Conservation (phyloP, 53 echinoderm and acorn worm species). For the Temnopleurus reevesii region DNA sequence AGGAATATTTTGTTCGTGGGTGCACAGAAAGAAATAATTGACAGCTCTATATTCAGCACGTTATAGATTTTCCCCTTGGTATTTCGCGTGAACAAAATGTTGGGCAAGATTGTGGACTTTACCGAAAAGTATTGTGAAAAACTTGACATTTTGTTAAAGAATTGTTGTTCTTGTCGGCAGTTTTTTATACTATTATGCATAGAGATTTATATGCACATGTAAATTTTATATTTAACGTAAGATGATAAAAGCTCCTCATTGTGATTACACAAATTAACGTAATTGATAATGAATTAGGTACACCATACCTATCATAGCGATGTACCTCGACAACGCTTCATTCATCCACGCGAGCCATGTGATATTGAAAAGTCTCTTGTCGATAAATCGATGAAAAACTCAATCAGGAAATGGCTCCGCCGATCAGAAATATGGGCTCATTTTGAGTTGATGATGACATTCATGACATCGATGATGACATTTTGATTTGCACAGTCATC, state of each 20-base stretch:
- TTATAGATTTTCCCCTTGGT: background rate
- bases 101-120: background rate
- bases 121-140: background rate
- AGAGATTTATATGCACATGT: no score
- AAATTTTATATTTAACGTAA: no score
- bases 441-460: background rate
- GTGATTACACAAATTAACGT: no score
- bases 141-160: background rate
- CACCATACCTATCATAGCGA: no score
- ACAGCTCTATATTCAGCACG: background rate
- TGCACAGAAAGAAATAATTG: background rate
- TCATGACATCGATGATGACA: conserved; percentile 7
- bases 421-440: background rate
- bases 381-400: conserved; percentile 21
- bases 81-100: background rate
- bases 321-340: background rate
- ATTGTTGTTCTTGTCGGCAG: background rate
- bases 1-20: background rate
- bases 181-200: no score
- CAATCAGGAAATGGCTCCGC: background rate
- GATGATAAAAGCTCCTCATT: no score
- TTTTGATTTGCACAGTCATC: conserved; percentile 36
- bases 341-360: background rate
- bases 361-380: conserved; percentile 4
- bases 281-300: no score